Base-by-base conservation (phyloP, 1,140 invertebrate genomes). In the Drosophila repletoides region DNA sequence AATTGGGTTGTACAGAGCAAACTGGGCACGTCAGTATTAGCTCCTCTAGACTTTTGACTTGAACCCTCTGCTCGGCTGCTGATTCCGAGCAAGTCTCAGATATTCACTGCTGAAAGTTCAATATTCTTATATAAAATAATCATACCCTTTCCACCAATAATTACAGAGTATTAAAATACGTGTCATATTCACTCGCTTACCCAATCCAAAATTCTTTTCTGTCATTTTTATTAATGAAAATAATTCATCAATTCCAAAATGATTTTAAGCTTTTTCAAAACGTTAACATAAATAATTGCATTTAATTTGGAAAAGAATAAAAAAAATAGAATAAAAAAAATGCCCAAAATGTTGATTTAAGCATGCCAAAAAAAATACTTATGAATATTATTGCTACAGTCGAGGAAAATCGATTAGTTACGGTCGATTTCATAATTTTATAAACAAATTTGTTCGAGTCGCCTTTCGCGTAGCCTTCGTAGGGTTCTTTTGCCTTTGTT, bases 391-490 rank as follows among this genome's bases (percentile, higher is more conserved):
- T 36, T 53, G n/a, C 31, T 53, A 38, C 29, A n/a, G n/a, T 56
- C 51, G 55, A 56, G 9, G 21, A 19, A 48, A 81, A 81, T 83
- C 79, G 69, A 84, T 81, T 83, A 59, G 64, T 38, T 29, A 70
- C 65, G 73, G 58, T 83, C 79, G 77, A 84, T 73, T 84, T 81
- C 77, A 81, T 81, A 68, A 81, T 73, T 81, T 83, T 55, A 69
- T 83, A 81, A 77, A 73, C 73, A 77, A 83, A 81, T 81, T 83
- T 60, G 40, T 83, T 76, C 74, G 38, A 77, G 63, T 55, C 46
- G 61, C 40, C 31, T 17, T 31, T 10, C 49, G 26, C 33, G 19
- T 56, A 56, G 52, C 52, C 63, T 34, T 59, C 53, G 53, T 28
- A 33, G 17, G 36, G n/a, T 36, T 49, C 51, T 9, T 26, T 63